phyloP scores from a whole-genome alignment of 2,113 vertebrate species.

The Phalacrocorax aristotelis region DNA sequence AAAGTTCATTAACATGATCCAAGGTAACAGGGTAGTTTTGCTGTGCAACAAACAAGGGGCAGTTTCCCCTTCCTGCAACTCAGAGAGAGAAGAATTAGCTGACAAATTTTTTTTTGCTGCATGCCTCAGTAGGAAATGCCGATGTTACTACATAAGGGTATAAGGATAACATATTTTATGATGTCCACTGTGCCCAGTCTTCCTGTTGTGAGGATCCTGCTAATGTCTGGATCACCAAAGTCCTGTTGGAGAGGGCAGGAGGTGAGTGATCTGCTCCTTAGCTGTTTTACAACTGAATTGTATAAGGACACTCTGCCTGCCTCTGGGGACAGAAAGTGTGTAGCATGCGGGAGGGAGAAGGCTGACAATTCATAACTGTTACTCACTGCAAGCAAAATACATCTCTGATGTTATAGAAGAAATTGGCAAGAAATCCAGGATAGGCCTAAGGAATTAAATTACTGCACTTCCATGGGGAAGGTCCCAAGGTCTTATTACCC shows the following conservation, averaged over 20 bases:
- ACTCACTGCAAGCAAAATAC: background rate
- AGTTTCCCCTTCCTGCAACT: background rate
- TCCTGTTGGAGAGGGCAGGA: background rate
- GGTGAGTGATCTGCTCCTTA: background rate
- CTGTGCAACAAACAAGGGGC: background rate
- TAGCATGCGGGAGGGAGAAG: background rate
- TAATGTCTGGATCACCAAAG: background rate
- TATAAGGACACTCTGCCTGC: background rate
- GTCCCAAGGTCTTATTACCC: background rate
- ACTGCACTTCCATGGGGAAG: background rate
- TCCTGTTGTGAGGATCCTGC: background rate
- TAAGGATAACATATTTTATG: background rate
- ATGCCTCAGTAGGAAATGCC: background rate
- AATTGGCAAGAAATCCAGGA: background rate
- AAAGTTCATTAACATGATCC: background rate
- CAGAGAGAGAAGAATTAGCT: background rate
- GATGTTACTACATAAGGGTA: background rate
- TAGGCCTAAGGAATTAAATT: background rate
- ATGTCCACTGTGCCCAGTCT: background rate
- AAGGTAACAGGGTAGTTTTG: background rate
- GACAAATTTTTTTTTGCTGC: background rate
- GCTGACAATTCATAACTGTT: background rate
- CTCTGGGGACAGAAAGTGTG: background rate
- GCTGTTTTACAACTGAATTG: background rate
- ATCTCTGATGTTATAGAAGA: accelerated